Evolutionary conservation across 37 sponge, comb jelly and placozoan genomes (phyloP).

Genomic region (Diacarnus erythraeanus): DNA sequence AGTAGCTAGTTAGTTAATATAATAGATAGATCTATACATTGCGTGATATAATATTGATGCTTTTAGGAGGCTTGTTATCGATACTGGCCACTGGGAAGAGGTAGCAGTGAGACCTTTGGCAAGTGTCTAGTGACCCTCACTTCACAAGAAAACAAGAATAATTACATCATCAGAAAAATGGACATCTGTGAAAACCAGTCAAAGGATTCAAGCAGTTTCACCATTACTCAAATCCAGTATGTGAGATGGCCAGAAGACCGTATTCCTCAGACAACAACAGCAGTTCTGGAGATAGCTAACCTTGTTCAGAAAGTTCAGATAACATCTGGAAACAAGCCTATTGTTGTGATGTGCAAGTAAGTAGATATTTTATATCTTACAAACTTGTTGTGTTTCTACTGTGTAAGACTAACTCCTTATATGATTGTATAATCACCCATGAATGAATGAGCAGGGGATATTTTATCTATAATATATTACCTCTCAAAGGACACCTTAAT

Average conservation of each 20-base stretch:
- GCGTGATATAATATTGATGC: too few species aligned
- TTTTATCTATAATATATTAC: too few species aligned
- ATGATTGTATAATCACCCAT: too few species aligned
- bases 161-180: constrained; percentile 44
- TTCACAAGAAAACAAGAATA: constrained; percentile 6
- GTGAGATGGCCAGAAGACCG: constrained; percentile 41
- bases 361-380: too few species aligned
- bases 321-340: constrained; percentile 51
- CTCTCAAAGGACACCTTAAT: too few species aligned
- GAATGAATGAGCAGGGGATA: too few species aligned
- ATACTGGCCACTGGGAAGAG: constrained; percentile 60
- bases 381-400: too few species aligned
- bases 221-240: constrained; percentile 50
- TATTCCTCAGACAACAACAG: constrained; percentile 10
- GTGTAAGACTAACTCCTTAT: too few species aligned
- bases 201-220: not conserved
- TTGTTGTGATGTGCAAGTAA: constrained; percentile 79
- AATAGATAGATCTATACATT: too few species aligned
- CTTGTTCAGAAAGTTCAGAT: constrained; percentile 38
- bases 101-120: constrained; percentile 23
- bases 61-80: constrained; percentile 30
- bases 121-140: constrained; percentile 24
- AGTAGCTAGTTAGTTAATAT: not conserved
- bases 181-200: constrained; percentile 30
- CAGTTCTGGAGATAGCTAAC: constrained; percentile 57